Base-by-base conservation (phyloP, 2,888 invertebrate genomes). In the Nomada hirtipes region DNA sequence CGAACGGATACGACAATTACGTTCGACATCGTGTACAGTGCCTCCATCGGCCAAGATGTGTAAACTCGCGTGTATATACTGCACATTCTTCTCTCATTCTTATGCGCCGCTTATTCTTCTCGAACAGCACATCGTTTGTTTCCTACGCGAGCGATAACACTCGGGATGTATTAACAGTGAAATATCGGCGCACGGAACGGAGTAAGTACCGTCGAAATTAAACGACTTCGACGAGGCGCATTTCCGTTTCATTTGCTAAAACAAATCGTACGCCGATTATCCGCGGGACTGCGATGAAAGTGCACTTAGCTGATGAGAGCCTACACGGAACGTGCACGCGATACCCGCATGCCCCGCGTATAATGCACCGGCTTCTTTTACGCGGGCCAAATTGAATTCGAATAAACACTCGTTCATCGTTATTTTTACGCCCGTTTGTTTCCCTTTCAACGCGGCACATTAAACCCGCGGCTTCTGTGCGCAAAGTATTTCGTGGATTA, bases 281-380 rank as follows among this genome's bases (percentile, higher is more conserved):
- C 79, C 72, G 71, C 68, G 88, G 82, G 86, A 71, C 79, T 76
- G 76, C 83, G 87, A 79, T 79, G 80, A 80, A 80, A 88, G 89
- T 91, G 92, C 92, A 92, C 92, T 92, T 92, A 92, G 92, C 92
- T 92, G 92, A 92, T 92, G 92, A 92, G 89, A 89, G 90, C 85
- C 87, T 80, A 84, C 79, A 69, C 60, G 85, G 83, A 82, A 75
- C 83, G 78, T 83, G 88, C 90, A 91, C 91, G 91, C 91, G 89
- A 91, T 86, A 88, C 82, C 84, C 86, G 89, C 86, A 85, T 86
- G 88, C 81, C 75, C 82, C 79, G 70, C 85, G 76, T 77, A 83
- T 82, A 85, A 87, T 84, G 82, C 78, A 79, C 79, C 10, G 23
- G 69, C 73, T 64, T 61, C 80, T 85, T 86, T 89, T 64, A 68